These are phyloP conservation scores for Myiozetetes cayanensis DNA, from an alignment of 2,113 vertebrate genomes.

Conservation along the genomic window DNA sequence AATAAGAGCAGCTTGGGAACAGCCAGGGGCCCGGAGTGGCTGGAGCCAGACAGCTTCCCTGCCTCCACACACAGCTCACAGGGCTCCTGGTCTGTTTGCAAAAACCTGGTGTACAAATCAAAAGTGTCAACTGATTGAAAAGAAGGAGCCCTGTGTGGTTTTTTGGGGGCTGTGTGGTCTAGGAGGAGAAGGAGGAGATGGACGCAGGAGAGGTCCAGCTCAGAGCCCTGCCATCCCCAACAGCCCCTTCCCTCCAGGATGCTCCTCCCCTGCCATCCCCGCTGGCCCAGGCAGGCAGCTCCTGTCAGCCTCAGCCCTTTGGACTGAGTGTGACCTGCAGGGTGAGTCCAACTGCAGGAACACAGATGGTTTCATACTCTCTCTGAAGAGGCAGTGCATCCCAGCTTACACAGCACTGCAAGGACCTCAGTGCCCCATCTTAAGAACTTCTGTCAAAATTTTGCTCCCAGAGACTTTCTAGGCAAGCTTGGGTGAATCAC, in stretches of 20 bases:
- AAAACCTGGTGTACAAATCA: not conserved
- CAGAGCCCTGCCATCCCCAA: not conserved
- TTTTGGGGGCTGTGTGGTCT: not conserved
- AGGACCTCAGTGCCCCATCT: not conserved
- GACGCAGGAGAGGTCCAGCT: fast-evolving
- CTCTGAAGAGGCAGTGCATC: not conserved
- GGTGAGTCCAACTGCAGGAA: not conserved
- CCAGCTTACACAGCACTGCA: not conserved
- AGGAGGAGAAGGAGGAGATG: not conserved
- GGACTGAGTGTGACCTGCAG: not conserved
- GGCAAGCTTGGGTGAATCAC: not conserved
- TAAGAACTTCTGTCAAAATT: not conserved
- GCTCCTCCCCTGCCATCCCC: not conserved
- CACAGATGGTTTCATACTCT: not conserved
- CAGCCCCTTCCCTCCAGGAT: not conserved
- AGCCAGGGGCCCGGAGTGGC: not conserved
- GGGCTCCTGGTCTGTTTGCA: not conserved
- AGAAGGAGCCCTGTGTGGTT: not conserved
- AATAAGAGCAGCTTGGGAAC: not conserved
- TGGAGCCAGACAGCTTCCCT: not conserved
- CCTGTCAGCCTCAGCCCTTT: not conserved
- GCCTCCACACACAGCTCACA: not conserved
- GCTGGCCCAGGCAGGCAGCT: fast-evolving
- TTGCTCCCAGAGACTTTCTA: not conserved
- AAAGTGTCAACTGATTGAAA: not conserved